Evolutionary conservation across 2,888 invertebrate species (phyloP).

Genomic region (Mythimna lalbum): DNA sequence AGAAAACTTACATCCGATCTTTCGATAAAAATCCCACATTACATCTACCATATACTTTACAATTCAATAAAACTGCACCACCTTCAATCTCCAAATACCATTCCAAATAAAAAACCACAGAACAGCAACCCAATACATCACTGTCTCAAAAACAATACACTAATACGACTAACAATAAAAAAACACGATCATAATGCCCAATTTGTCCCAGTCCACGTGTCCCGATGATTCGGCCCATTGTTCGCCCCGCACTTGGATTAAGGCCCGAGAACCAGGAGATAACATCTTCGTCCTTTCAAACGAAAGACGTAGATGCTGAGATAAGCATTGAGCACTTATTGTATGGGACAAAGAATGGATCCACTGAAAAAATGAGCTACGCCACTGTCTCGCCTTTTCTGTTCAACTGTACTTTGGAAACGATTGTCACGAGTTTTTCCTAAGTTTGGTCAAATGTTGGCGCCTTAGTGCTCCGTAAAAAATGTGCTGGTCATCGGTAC

Average conservation of each 20-base stretch:
- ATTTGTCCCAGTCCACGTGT: slow-evolving; percentile 85
- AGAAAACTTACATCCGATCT: background rate
- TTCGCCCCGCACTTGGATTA: slow-evolving; percentile 78
- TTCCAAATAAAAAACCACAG: slow-evolving; percentile 18
- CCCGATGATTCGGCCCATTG: slow-evolving; percentile 76
- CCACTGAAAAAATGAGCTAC: slow-evolving; percentile 69
- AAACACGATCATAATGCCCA: slow-evolving; percentile 76
- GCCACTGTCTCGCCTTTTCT: slow-evolving; percentile 70
- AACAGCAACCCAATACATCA: slow-evolving; percentile 51
- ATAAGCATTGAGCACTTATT: slow-evolving; percentile 79
- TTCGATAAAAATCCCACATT: background rate
- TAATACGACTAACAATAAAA: slow-evolving; percentile 56
- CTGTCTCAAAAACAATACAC: slow-evolving; percentile 58
- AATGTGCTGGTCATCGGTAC: slow-evolving; percentile 55
- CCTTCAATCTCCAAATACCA: background rate
- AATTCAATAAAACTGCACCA: slow-evolving; percentile 1
- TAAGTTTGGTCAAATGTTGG: slow-evolving; percentile 43
- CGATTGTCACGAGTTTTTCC: slow-evolving; percentile 52
- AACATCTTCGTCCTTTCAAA: slow-evolving; percentile 79
- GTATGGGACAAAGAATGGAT: slow-evolving; percentile 73
- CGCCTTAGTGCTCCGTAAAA: slow-evolving; percentile 47
- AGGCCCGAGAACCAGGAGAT: slow-evolving; percentile 74
- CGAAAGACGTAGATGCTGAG: slow-evolving; percentile 73
- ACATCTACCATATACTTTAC: background rate
- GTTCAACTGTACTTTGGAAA: slow-evolving; percentile 73